These are phyloP conservation scores for honey bee (Apis mellifera) DNA, from an alignment of 1,140 invertebrate species.

Conservation along the genomic window DNA sequence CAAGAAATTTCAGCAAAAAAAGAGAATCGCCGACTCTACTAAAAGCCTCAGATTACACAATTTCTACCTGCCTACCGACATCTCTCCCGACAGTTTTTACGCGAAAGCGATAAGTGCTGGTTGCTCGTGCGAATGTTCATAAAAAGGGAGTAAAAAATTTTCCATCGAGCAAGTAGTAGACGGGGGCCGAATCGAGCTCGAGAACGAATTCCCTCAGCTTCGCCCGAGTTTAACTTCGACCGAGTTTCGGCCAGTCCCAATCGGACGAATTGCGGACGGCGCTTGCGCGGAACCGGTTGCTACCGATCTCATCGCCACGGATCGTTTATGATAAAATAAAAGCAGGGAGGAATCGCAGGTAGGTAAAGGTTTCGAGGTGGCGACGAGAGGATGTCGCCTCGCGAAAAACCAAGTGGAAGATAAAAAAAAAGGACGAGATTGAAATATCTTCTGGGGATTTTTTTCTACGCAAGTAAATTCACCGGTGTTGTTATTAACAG, in stretches of 20 bases:
- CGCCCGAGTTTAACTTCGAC: constrained; percentile 38
- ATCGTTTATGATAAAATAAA: constrained; percentile 54
- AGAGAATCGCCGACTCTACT: too few relatives aligned
- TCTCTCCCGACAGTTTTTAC: background rate
- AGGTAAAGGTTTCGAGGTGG: constrained; percentile 11
- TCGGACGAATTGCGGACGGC: constrained; percentile 41
- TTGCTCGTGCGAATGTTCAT: background rate
- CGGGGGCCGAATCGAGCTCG: background rate
- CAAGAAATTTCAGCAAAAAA: too few relatives aligned
- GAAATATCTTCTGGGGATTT: constrained; percentile 27
- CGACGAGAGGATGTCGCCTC: background rate
- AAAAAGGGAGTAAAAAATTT: constrained; percentile 25
- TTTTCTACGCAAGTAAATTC: constrained; percentile 39
- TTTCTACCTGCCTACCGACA: background rate
- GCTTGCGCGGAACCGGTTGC: constrained; percentile 52
- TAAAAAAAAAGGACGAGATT: constrained; percentile 27
- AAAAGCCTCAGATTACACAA: background rate
- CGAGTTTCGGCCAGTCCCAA: constrained; percentile 5
- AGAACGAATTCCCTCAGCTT: constrained; percentile 21
- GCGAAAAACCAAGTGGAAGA: background rate
- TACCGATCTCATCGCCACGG: constrained; percentile 46
- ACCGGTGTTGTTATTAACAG: constrained; percentile 33
- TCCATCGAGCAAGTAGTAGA: background rate
- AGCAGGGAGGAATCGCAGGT: constrained; percentile 36
- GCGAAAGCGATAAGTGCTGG: constrained; percentile 9